Percentiles rank a stretch among this genome's conserved stretches.
These are phyloP conservation scores for Periophthalmus magnuspinnatus DNA, from an alignment of 2,797 vertebrate species.

Conservation along the genomic window DNA sequence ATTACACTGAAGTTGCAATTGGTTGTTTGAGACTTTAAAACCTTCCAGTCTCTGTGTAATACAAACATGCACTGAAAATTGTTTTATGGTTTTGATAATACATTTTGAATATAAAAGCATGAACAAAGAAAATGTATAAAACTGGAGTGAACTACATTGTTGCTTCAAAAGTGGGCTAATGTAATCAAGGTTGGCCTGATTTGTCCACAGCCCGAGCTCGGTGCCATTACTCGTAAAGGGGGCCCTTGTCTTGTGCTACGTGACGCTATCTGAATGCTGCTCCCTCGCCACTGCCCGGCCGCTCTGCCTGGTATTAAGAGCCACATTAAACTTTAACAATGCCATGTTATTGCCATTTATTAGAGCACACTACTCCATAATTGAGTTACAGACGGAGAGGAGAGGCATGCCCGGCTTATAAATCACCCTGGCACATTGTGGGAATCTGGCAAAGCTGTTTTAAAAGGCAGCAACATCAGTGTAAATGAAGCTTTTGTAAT, in stretches of 20 bases:
- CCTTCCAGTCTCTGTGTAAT: too few relatives aligned
- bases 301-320: conserved; percentile 35
- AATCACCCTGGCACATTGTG: conserved; percentile 47
- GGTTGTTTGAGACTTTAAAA: too few relatives aligned
- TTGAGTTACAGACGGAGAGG: conserved; percentile 57
- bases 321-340: conserved; percentile 70
- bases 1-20: too few relatives aligned
- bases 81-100: not conserved
- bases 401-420: conserved; percentile 52
- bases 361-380: conserved; percentile 53
- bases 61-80: too few relatives aligned
- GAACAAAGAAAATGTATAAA: not conserved
- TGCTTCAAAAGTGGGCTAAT: conserved; percentile 5
- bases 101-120: not conserved
- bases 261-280: conserved; percentile 37
- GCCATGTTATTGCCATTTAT: conserved; percentile 65
- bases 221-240: conserved; percentile 24
- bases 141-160: not conserved
- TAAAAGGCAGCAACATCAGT: conserved; percentile 18
- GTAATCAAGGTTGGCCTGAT: conserved; percentile 27
- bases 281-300: conserved; percentile 35
- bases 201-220: conserved; percentile 28
- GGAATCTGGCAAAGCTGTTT: conserved; percentile 27
- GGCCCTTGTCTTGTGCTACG: conserved; percentile 19
- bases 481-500: conserved; percentile 38